Percentiles rank a stretch among this genome's conserved stretches.
These are phyloP conservation scores for Coracias cyanogaster DNA, from an alignment of 2,797 vertebrate species.

Conservation along the genomic window DNA sequence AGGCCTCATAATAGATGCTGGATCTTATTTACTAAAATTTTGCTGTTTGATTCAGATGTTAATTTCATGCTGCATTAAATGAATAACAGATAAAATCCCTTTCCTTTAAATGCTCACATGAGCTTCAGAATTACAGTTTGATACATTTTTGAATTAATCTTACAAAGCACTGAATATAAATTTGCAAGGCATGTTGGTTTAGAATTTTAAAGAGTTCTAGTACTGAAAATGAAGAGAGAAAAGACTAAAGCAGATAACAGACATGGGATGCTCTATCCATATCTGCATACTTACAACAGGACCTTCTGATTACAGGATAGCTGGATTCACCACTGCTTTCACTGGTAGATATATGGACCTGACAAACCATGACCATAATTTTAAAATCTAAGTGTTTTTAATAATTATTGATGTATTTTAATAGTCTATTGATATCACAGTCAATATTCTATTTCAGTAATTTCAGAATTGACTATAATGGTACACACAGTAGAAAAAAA, in stretches of 20 bases:
- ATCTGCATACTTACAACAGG: neutral
- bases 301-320: neutral
- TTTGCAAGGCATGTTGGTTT: slow-evolving; percentile 5
- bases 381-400: neutral
- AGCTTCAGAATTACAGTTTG: slow-evolving; percentile 27
- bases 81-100: slow-evolving; percentile 3
- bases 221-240: neutral
- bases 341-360: neutral
- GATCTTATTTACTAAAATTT: slow-evolving; percentile 49
- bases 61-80: slow-evolving; percentile 33
- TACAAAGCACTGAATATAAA: slow-evolving; percentile 63
- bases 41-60: slow-evolving; percentile 54
- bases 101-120: slow-evolving; percentile 27
- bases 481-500: neutral
- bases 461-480: neutral
- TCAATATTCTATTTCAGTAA: neutral
- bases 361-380: neutral
- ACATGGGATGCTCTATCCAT: neutral
- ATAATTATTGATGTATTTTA: neutral
- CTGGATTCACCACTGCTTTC: neutral
- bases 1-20: neutral
- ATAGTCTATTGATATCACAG: neutral
- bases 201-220: slow-evolving; percentile 24
- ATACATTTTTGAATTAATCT: slow-evolving; percentile 52
- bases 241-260: neutral